These are phyloP conservation scores for Microtus montanus DNA, from an alignment of 2,113 vertebrate genomes.

Conservation along the genomic window DNA sequence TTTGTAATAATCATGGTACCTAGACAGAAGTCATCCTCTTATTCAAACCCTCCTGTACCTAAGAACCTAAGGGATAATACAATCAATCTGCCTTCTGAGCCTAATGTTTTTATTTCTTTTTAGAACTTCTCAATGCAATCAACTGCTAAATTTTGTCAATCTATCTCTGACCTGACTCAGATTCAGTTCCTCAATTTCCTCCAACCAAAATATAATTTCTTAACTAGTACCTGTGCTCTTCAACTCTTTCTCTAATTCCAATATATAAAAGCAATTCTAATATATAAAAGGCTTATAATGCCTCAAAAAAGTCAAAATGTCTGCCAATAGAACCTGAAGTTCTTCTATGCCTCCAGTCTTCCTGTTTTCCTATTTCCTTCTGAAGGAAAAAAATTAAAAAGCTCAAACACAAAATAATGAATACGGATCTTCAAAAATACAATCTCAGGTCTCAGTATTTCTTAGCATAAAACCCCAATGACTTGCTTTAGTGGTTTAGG, in stretches of 20 bases:
- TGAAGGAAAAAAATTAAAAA: not conserved
- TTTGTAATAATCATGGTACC: not conserved
- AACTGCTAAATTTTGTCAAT: not conserved
- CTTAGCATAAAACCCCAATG: not conserved
- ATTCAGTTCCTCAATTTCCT: not conserved
- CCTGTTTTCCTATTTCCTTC: not conserved
- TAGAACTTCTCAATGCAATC: not conserved
- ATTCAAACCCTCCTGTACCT: not conserved
- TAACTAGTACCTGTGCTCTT: not conserved
- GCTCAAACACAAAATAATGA: not conserved
- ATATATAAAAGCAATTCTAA: slow-evolving; percentile 41
- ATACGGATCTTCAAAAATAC: not conserved
- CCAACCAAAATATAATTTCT: not conserved
- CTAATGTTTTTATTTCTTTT: not conserved
- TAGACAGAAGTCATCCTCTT: not conserved
- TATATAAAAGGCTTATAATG: not conserved
- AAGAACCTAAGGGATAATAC: not conserved
- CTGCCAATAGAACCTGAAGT: not conserved
- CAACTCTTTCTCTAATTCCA: not conserved
- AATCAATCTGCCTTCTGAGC: not conserved
- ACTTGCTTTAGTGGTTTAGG: not conserved
- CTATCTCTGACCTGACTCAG: not conserved
- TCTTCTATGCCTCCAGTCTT: not conserved
- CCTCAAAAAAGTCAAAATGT: not conserved
- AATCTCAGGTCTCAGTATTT: not conserved